Conservation (phyloP, 2,797 vertebrate species). For the Acrossocheilus wenchowensis region DNA sequence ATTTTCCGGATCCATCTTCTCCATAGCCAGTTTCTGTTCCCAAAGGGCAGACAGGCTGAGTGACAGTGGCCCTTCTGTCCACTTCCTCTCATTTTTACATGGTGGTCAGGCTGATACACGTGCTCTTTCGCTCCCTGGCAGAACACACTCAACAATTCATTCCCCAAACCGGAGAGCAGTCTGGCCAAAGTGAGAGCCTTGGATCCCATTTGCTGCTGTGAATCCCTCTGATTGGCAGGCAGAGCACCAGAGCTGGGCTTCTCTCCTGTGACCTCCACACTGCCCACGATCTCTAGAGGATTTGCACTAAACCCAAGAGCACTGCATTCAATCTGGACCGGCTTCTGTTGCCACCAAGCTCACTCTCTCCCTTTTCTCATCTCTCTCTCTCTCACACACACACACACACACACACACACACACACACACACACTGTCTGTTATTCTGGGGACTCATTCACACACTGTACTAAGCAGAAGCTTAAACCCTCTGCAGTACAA, state of each 20-base stretch:
- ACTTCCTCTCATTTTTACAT: slow-evolving; percentile 16
- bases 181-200: slow-evolving; percentile 40
- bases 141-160: slow-evolving; percentile 30
- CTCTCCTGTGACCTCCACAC: slow-evolving; percentile 48
- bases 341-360: slow-evolving; percentile 52
- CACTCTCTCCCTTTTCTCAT: not conserved
- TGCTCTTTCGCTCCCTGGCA: slow-evolving; percentile 46
- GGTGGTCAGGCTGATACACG: slow-evolving; percentile 43
- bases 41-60: not conserved
- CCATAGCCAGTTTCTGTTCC: slow-evolving; percentile 5
- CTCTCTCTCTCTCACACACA: slow-evolving; percentile 9
- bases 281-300: slow-evolving; percentile 46
- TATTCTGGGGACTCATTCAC: slow-evolving; percentile 60
- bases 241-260: slow-evolving; percentile 40
- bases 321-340: slow-evolving; percentile 43
- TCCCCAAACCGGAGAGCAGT: slow-evolving; percentile 38
- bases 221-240: slow-evolving; percentile 45
- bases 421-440: slow-evolving; percentile 12
- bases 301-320: slow-evolving; percentile 52
- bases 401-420: slow-evolving; percentile 18
- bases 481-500: slow-evolving; percentile 59
- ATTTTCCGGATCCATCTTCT: slow-evolving; percentile 2
- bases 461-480: slow-evolving; percentile 56
- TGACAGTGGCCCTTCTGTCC: slow-evolving; percentile 12
- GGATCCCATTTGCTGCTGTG: slow-evolving; percentile 30